Percentiles rank a stretch among this genome's conserved stretches.
phyloP scores from a whole-genome alignment of 1,140 invertebrate genomes.

The Physella acuta region DNA sequence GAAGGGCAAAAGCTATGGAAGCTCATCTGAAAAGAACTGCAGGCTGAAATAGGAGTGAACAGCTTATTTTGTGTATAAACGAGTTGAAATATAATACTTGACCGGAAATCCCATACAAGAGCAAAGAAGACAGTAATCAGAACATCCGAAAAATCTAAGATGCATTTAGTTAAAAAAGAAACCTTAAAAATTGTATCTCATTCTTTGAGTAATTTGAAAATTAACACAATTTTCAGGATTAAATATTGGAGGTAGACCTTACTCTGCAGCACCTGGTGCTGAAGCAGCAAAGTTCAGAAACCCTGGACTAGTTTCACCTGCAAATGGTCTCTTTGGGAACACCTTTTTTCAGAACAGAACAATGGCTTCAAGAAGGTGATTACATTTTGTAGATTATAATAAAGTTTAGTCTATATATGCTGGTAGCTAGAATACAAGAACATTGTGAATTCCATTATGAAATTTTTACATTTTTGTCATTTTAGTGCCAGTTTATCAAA shows the following conservation, averaged over 20 bases:
- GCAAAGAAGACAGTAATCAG: no score
- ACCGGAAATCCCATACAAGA: no score
- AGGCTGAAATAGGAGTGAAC: no score
- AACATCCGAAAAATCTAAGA: no score
- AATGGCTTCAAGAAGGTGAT: conserved; percentile 47
- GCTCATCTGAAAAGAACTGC: no score
- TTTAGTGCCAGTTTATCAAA: conserved; percentile 57
- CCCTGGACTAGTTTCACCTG: conserved; percentile 68
- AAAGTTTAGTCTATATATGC: no score
- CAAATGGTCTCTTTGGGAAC: conserved; percentile 45
- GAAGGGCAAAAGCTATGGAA: no score
- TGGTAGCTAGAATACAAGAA: neutral
- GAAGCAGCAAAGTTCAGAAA: conserved; percentile 76
- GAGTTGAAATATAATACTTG: no score
- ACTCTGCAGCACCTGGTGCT: conserved; percentile 85
- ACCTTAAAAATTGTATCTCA: neutral
- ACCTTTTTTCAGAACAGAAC: conserved; percentile 50
- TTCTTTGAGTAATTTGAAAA: neutral
- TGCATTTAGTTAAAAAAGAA: no score
- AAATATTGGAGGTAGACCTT: conserved; percentile 55
- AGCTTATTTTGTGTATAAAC: no score
- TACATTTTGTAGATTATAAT: no score
- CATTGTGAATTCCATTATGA: neutral
- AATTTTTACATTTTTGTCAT: conserved; percentile 10
- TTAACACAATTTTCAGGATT: conserved; percentile 34